A percentile compares a stretch with the other conserved stretches of the same genome.
These are phyloP conservation scores for Pseudopleuronectes americanus DNA, from an alignment of 2,797 vertebrate species.

Conservation along the genomic window DNA sequence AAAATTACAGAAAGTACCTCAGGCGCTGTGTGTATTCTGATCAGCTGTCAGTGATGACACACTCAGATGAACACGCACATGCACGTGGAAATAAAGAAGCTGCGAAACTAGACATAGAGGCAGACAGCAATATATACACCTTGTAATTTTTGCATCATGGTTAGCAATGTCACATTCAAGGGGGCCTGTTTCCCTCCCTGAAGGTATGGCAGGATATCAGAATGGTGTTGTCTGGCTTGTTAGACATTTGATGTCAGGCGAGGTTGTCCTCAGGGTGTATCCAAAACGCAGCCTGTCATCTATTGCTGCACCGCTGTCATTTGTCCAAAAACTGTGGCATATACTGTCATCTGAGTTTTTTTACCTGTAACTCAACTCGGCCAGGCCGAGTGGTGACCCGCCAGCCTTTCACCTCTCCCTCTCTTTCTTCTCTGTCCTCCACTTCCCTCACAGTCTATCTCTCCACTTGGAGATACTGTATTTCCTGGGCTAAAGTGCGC, in stretches of 20 bases:
- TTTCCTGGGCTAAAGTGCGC: slow-evolving; percentile 70
- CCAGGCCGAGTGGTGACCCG: slow-evolving; percentile 46
- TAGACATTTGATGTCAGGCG: slow-evolving; percentile 72
- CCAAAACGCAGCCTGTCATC: slow-evolving; percentile 70
- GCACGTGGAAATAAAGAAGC: slow-evolving; percentile 40
- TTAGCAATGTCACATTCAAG: slow-evolving; percentile 73
- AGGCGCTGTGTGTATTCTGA: slow-evolving; percentile 74
- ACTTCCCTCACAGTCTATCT: slow-evolving; percentile 29
- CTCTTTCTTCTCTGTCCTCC: neutral
- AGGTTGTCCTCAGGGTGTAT: slow-evolving; percentile 62
- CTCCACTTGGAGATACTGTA: slow-evolving; percentile 46
- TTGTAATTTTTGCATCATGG: slow-evolving; percentile 77
- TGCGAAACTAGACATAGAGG: slow-evolving; percentile 18
- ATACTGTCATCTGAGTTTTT: slow-evolving; percentile 65
- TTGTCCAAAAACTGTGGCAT: slow-evolving; percentile 55
- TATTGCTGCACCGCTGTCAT: slow-evolving; percentile 59
- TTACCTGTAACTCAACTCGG: slow-evolving; percentile 58
- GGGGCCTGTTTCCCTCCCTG: slow-evolving; percentile 49
- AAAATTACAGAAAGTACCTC: slow-evolving; percentile 79
- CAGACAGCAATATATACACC: slow-evolving; percentile 52
- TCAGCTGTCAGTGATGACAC: slow-evolving; percentile 79
- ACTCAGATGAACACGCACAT: slow-evolving; percentile 63
- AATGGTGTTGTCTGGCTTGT: slow-evolving; percentile 72
- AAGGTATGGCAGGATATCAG: slow-evolving; percentile 66
- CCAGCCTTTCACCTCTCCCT: slow-evolving; percentile 36